These are phyloP conservation scores for Ephestia elutella DNA, from an alignment of 1,140 invertebrate genomes.

Conservation along the genomic window DNA sequence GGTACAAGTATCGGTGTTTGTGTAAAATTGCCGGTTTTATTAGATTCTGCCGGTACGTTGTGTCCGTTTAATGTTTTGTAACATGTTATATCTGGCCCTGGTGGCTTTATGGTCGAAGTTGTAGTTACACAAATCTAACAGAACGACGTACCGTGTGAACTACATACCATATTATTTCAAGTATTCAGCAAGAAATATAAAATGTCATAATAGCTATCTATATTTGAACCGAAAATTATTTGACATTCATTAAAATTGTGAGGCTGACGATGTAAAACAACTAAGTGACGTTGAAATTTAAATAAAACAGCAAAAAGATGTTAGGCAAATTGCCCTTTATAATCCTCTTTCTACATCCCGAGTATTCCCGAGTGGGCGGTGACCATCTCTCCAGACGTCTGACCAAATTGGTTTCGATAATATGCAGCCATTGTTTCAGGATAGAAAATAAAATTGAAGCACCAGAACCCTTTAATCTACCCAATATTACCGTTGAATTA, in stretches of 20 bases:
- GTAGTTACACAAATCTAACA: neutral
- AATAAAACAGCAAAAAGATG: neutral
- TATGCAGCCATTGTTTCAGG: constrained; percentile 12
- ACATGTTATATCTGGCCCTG: neutral
- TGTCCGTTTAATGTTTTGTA: neutral
- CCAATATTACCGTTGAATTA: neutral
- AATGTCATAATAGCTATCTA: too few relatives aligned
- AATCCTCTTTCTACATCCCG: neutral
- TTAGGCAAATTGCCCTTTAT: neutral
- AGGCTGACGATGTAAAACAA: too few relatives aligned
- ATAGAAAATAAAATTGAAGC: neutral
- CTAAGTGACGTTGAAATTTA: too few relatives aligned
- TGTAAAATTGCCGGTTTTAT: constrained; percentile 10
- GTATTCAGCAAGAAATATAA: too few relatives aligned
- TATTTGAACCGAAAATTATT: too few relatives aligned
- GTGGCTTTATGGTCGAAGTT: neutral
- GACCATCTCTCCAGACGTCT: neutral
- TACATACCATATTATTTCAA: too few relatives aligned
- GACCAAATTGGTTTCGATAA: constrained; percentile 16
- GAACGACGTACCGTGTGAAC: neutral
- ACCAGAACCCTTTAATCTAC: neutral
- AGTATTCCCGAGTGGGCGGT: neutral
- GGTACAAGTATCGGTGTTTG: constrained; percentile 1
- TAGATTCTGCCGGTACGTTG: constrained; percentile 4
- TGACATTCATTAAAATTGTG: too few relatives aligned